Conservation (phyloP, 2,797 vertebrate species). For the Apogon talboti region DNA sequence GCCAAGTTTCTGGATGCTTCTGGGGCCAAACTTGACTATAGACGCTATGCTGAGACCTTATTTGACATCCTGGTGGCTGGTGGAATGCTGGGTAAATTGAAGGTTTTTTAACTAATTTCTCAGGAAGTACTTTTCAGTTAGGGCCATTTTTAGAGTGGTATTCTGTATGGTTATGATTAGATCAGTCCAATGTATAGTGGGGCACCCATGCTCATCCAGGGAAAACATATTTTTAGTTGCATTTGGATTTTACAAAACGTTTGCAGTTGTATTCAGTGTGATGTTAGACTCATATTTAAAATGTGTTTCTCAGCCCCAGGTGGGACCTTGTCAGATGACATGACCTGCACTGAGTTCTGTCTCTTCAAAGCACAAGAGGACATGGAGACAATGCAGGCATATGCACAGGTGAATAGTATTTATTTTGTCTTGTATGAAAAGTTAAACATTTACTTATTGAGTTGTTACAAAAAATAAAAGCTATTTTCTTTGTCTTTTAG, state of each 20-base stretch:
- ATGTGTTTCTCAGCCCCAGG: conserved; percentile 87
- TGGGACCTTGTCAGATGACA: conserved; percentile 94
- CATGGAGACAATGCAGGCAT: conserved; percentile 98
- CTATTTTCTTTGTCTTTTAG: conserved; percentile 66
- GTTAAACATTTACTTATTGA: too few species aligned
- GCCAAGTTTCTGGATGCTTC: conserved; percentile 98
- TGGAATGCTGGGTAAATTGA: conserved; percentile 94
- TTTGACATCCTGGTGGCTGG: conserved; percentile 99
- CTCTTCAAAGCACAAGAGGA: conserved; percentile 98
- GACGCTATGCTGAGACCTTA: conserved; percentile 97
- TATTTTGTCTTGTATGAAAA: background rate
- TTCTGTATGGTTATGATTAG: background rate
- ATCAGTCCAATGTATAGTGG: background rate
- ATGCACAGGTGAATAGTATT: conserved; percentile 86
- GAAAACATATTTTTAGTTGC: background rate
- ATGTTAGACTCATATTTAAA: background rate
- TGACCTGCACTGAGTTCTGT: conserved; percentile 95
- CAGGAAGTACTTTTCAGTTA: too few species aligned
- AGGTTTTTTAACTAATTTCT: too few species aligned
- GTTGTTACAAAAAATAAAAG: conserved; percentile 60
- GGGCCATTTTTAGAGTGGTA: background rate
- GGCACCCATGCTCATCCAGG: background rate
- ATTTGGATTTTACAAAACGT: background rate
- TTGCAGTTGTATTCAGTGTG: background rate
- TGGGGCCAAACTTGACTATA: conserved; percentile 98